phyloP scores from a whole-genome alignment of 2,888 invertebrate genomes.

The Parnassius glacialis region DNA sequence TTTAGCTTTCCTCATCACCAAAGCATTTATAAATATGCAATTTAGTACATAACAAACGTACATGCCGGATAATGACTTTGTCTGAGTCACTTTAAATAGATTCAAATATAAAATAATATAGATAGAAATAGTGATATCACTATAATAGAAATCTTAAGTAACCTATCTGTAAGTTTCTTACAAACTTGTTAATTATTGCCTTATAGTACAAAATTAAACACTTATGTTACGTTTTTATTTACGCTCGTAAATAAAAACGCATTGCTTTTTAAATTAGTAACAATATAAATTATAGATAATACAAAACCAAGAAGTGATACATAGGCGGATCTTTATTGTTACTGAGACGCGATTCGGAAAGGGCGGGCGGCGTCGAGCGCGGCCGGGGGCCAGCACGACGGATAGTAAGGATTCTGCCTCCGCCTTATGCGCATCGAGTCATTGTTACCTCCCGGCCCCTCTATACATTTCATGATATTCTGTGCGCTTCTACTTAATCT shows the following conservation, averaged over 20 bases:
- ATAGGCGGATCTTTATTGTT: slow-evolving; percentile 39
- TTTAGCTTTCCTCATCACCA: neutral
- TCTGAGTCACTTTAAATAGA: neutral
- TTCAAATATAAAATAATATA: neutral
- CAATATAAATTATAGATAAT: slow-evolving; percentile 5
- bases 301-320: slow-evolving; percentile 38
- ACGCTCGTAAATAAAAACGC: no score
- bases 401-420: slow-evolving; percentile 40
- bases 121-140: no score
- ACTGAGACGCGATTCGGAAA: slow-evolving; percentile 50
- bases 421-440: slow-evolving; percentile 64
- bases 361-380: slow-evolving; percentile 49
- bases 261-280: neutral
- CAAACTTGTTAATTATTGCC: no score
- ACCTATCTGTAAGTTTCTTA: no score
- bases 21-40: neutral
- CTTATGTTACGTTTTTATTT: no score
- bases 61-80: neutral
- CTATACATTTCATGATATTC: slow-evolving; percentile 47
- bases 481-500: slow-evolving; percentile 35
- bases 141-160: no score
- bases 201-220: no score
- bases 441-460: slow-evolving; percentile 57
- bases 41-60: neutral
- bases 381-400: slow-evolving; percentile 63